Base-by-base conservation (phyloP, 2,797 vertebrate species). In the Cryptoprocta ferox region DNA sequence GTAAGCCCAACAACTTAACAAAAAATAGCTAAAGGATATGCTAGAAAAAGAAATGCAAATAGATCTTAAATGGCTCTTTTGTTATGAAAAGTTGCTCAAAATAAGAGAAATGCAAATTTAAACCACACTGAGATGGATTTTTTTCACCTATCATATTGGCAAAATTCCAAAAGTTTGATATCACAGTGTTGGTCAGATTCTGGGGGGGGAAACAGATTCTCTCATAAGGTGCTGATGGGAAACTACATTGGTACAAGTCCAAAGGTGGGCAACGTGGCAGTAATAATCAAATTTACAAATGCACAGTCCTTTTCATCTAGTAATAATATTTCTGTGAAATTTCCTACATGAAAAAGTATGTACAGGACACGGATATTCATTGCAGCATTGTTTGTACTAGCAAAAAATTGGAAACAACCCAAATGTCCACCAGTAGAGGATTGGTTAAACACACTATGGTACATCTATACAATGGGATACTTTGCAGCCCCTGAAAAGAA, bases 41-140 rank as follows among this genome's bases (percentile, higher is more conserved):
- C 66, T 19, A 82, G 56, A 42, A 86, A 81, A 91, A 21, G 21
- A 87, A 61, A 39, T 76, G 35, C 35, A 82, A 66, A 24, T 81
- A 11, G 11, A 79, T 85, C 13, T 85, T 68, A 91, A 88, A 75
- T 65, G 35, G 56, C 59, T 88, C 28, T 32, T 83, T 79, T 37
- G 15, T 81, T 92, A 76, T 88, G 39, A 86, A 95, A 84, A 61
- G 21, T 2, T 32, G 48, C 56, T 88, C 28, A 86, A 75, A 89
- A 75, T 65, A 89, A 71, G 30, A 95, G 11, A 95, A 80, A 70
- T 66, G 30, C 48, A 97, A 80, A 95, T 45, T 76, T 45, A 80
- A 94, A 84, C 85, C 42, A 81, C 37, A 45, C 0, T 0, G n/a
- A 80, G 53, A 68, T 15, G 28, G 81, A 59, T 24, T 10, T 71